These are phyloP conservation scores for Drosophila lutescens DNA, from an alignment of 2,888 invertebrate genomes.

Conservation along the genomic window DNA sequence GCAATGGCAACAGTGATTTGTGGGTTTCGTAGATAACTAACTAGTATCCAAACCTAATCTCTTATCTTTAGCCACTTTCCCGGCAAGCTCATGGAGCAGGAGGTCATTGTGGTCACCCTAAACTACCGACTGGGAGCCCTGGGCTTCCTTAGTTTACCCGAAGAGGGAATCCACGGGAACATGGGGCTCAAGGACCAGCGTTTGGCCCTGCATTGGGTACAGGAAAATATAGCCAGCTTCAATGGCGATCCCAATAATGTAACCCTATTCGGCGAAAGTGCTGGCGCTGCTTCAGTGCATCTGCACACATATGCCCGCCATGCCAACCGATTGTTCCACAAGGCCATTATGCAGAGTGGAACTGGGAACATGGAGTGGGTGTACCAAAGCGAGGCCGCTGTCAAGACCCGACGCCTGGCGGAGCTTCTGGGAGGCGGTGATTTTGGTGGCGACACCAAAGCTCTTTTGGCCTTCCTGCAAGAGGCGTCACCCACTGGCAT, in stretches of 20 bases:
- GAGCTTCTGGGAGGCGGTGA: slow-evolving; percentile 66
- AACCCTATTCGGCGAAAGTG: slow-evolving; percentile 83
- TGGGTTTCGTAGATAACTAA: slow-evolving; percentile 38
- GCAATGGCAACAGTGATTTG: slow-evolving; percentile 81
- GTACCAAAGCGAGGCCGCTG: slow-evolving; percentile 66
- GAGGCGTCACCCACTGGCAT: slow-evolving; percentile 58
- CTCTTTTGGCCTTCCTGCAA: slow-evolving; percentile 65
- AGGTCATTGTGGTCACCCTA: slow-evolving; percentile 82
- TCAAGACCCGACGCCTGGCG: slow-evolving; percentile 74
- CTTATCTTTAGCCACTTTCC: slow-evolving; percentile 75
- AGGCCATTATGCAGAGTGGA: slow-evolving; percentile 83
- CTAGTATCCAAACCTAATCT: background rate
- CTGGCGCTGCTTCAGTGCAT: slow-evolving; percentile 81
- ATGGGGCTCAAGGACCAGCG: slow-evolving; percentile 83
- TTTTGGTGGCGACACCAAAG: slow-evolving; percentile 46
- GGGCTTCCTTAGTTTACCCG: slow-evolving; percentile 82
- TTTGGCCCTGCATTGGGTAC: slow-evolving; percentile 85
- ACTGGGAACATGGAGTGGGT: slow-evolving; percentile 82
- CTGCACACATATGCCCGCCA: slow-evolving; percentile 77
- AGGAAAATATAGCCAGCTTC: slow-evolving; percentile 84
- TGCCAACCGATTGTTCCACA: slow-evolving; percentile 81
- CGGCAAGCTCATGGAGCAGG: slow-evolving; percentile 79
- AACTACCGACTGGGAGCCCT: slow-evolving; percentile 83
- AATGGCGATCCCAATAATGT: slow-evolving; percentile 84
- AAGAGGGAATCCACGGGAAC: slow-evolving; percentile 82